phyloP scores from a whole-genome alignment of 1,140 invertebrate species.

The Caenorhabditis elegans region DNA sequence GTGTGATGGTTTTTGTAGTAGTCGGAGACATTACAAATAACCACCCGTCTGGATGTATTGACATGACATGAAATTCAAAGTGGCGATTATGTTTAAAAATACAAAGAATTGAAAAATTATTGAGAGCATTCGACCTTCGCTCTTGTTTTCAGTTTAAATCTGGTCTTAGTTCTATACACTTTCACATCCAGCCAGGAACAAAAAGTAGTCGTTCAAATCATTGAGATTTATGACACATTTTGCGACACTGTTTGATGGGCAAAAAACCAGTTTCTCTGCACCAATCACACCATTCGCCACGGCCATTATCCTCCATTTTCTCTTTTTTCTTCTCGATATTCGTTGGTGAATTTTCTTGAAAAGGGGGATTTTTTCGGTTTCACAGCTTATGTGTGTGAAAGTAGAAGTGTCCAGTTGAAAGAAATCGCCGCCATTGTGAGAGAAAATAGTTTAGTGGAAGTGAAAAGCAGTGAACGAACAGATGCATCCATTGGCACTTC shows the following conservation, averaged over 20 bases:
- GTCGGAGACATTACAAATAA: neutral
- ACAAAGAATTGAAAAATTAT: no score
- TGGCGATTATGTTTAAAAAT: no score
- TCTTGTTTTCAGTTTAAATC: neutral
- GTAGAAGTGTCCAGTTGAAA: neutral
- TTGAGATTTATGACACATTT: slow-evolving; percentile 32
- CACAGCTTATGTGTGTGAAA: neutral
- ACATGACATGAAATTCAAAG: no score
- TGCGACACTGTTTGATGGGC: slow-evolving; percentile 17
- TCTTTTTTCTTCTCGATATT: neutral
- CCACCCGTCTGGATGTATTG: neutral
- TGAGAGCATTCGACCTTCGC: no score
- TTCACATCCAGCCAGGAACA: neutral
- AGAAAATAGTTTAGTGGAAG: neutral
- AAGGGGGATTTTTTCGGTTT: neutral
- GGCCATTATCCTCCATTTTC: neutral
- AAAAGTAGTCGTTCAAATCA: slow-evolving; percentile 31
- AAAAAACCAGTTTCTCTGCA: neutral
- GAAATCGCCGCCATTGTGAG: neutral
- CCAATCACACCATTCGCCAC: slow-evolving; percentile 24
- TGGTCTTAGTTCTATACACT: neutral
- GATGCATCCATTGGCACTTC: neutral
- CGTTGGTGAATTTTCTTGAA: neutral
- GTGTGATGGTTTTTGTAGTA: neutral
- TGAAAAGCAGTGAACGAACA: neutral